Percentiles rank a stretch among this genome's conserved stretches.
These are phyloP conservation scores for Tolmerus cingulatus DNA, from an alignment of 2,888 invertebrate genomes.

Conservation along the genomic window DNA sequence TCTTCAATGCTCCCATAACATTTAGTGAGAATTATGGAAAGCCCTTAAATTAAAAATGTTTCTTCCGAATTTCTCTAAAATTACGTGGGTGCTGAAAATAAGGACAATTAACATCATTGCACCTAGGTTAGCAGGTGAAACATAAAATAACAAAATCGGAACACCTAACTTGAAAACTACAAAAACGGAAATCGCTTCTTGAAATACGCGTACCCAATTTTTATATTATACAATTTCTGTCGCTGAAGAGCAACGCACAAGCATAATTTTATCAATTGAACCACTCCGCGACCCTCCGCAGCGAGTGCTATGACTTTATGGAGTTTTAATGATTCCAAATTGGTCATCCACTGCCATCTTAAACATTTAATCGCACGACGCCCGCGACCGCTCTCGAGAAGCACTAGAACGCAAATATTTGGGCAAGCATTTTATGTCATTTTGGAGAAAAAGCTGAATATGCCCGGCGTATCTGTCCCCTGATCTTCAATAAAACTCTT, in stretches of 20 bases:
- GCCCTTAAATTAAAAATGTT: too few species aligned
- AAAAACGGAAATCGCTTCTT: neutral
- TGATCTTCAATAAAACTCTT: constrained; percentile 14
- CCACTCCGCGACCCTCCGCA: neutral
- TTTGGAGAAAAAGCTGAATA: neutral
- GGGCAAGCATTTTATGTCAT: neutral
- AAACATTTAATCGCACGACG: neutral
- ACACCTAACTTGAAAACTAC: neutral
- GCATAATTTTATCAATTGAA: neutral
- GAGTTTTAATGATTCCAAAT: neutral
- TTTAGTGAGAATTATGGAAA: too few species aligned
- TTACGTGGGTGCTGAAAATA: too few species aligned
- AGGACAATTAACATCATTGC: too few species aligned
- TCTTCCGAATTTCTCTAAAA: too few species aligned
- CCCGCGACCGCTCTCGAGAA: neutral
- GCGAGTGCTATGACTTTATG: neutral
- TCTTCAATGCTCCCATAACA: too few species aligned
- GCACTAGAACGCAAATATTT: neutral
- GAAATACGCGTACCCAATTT: neutral
- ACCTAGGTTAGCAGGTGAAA: too few species aligned
- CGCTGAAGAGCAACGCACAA: neutral
- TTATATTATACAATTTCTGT: neutral
- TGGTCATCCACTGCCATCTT: neutral
- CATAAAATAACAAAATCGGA: neutral
- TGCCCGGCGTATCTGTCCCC: neutral